Evolutionary conservation across 2,113 vertebrate genomes (phyloP).

Genomic region (Pelecanoides urinatrix): DNA sequence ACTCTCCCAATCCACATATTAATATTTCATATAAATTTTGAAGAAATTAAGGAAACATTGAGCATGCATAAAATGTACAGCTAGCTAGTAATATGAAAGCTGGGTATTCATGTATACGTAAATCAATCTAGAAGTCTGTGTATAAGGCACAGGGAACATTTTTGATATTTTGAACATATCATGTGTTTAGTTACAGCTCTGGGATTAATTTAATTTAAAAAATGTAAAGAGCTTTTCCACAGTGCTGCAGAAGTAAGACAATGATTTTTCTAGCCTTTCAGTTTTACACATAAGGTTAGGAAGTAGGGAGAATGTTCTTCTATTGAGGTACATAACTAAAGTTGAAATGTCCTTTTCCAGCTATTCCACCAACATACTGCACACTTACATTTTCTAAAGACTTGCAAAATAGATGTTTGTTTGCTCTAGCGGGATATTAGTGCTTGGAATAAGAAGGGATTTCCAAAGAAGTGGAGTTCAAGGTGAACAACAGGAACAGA

Average conservation of each 20-base stretch:
- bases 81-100: background rate
- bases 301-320: background rate
- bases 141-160: background rate
- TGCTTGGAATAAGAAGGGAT: background rate
- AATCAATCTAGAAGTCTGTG: background rate
- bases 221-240: background rate
- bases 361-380: background rate
- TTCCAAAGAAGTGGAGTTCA: background rate
- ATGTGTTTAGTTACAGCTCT: background rate
- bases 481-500: background rate
- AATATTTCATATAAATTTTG: conserved; percentile 44
- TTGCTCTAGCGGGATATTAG: background rate
- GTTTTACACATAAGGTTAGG: background rate
- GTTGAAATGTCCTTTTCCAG: background rate
- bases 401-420: background rate
- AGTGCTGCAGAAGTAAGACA: background rate
- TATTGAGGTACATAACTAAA: background rate
- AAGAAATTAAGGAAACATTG: conserved; percentile 31
- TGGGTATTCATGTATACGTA: background rate
- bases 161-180: background rate
- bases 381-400: background rate
- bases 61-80: background rate
- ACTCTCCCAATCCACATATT: conserved; percentile 25
- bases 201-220: conserved; percentile 18
- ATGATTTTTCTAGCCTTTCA: background rate